These are phyloP conservation scores for Musca domestica DNA, from an alignment of 1,140 invertebrate species.

Conservation along the genomic window DNA sequence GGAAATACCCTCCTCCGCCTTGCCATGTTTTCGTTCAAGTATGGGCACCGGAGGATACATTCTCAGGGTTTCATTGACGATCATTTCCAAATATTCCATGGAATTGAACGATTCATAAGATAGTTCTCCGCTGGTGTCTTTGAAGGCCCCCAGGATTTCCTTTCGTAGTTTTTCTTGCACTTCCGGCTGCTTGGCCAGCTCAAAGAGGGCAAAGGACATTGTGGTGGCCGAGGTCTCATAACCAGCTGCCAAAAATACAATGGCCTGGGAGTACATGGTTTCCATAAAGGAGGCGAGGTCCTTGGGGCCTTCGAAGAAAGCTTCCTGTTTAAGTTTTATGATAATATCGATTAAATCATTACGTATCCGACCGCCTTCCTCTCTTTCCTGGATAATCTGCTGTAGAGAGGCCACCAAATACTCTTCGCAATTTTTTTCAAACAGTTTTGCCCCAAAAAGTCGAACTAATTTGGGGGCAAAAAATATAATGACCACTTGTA, in stretches of 20 bases:
- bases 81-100: constrained; percentile 63
- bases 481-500: constrained; percentile 55
- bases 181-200: constrained; percentile 66
- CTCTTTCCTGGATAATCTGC: constrained; percentile 47
- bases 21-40: constrained; percentile 37
- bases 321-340: constrained; percentile 45
- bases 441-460: constrained; percentile 34
- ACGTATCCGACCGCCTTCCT: constrained; percentile 33
- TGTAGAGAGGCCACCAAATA: constrained; percentile 52
- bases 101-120: constrained; percentile 63
- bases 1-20: constrained; percentile 36
- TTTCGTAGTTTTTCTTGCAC: constrained; percentile 63
- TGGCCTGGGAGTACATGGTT: constrained; percentile 64
- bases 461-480: constrained; percentile 50
- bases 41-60: constrained; percentile 45
- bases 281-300: constrained; percentile 63
- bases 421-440: constrained; percentile 28
- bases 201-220: constrained; percentile 65
- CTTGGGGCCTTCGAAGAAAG: no score
- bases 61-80: constrained; percentile 55
- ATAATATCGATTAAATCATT: constrained; percentile 56
- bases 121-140: constrained; percentile 55
- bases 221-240: constrained; percentile 75
- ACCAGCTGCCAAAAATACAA: constrained; percentile 70
- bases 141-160: constrained; percentile 62